Percentiles rank a stretch among this genome's conserved stretches.
Evolutionary conservation across 2,888 invertebrate genomes (phyloP).

Genomic region (Sclerodermus sp.): DNA sequence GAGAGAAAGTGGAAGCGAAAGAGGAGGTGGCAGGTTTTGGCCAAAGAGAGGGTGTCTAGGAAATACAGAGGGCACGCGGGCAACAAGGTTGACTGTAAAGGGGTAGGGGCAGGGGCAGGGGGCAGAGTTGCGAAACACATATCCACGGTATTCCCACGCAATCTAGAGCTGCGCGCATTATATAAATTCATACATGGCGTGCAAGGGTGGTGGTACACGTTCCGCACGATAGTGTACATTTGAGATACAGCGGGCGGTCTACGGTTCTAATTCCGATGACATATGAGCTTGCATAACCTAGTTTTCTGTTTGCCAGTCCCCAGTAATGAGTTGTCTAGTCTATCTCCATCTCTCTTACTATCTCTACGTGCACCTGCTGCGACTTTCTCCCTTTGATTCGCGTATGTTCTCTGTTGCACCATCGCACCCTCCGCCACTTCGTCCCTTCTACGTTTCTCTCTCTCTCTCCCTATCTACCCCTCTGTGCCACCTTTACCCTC

Average conservation of each 20-base stretch:
- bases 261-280: conserved; percentile 54
- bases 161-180: conserved; percentile 48
- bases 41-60: conserved; percentile 1
- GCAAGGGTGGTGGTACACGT: conserved; percentile 28
- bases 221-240: conserved; percentile 46
- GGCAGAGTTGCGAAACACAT: conserved; percentile 34
- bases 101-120: too few relatives aligned
- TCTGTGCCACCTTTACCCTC: too few relatives aligned
- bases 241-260: conserved; percentile 49
- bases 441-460: conserved; percentile 16
- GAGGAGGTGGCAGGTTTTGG: neutral
- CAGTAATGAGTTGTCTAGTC: conserved; percentile 52
- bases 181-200: conserved; percentile 47
- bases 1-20: conserved; percentile 7
- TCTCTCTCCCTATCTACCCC: neutral
- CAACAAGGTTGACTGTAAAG: too few relatives aligned
- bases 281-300: conserved; percentile 53
- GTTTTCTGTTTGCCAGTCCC: conserved; percentile 51
- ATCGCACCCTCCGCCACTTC: conserved; percentile 8
- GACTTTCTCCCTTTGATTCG: conserved; percentile 6
- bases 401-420: conserved; percentile 8
- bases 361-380: conserved; percentile 27
- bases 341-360: conserved; percentile 7
- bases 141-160: conserved; percentile 44
- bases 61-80: conserved; percentile 5